A percentile compares a stretch with the other conserved stretches of the same genome.
These are phyloP conservation scores for Argopecten irradians DNA, from an alignment of 1,140 invertebrate species.

Conservation along the genomic window DNA sequence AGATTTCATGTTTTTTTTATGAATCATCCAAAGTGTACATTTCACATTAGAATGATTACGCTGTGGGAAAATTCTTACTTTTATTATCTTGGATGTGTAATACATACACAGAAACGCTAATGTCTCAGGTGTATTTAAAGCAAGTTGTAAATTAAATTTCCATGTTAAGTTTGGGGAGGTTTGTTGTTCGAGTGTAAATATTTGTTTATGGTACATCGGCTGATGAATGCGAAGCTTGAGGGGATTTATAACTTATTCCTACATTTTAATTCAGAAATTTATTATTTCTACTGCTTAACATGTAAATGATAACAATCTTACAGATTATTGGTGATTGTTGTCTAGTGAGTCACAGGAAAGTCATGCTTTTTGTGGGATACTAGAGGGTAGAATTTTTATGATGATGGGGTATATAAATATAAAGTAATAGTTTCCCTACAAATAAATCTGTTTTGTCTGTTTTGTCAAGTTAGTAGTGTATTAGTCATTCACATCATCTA, in stretches of 20 bases:
- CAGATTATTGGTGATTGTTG: neutral
- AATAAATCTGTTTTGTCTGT: neutral
- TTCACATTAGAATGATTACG: neutral
- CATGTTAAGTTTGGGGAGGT: neutral
- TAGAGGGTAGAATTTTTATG: neutral
- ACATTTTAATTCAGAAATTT: neutral
- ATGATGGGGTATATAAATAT: neutral
- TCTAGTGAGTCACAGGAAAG: neutral
- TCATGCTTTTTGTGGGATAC: neutral
- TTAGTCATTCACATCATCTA: neutral
- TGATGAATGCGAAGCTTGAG: neutral
- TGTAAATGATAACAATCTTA: neutral
- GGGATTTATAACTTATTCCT: neutral
- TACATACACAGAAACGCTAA: neutral
- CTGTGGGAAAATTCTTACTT: neutral
- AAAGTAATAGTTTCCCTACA: neutral
- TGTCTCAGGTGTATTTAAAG: neutral
- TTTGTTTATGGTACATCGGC: neutral
- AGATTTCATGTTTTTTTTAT: slow-evolving; percentile 7
- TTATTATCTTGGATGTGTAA: neutral
- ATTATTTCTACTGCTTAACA: neutral
- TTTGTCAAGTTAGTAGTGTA: neutral
- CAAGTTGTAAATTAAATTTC: neutral
- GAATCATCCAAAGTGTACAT: neutral
- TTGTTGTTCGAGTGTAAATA: neutral